Conservation (phyloP, 2,797 vertebrate genomes). For the Limnodromus scolopaceus region DNA sequence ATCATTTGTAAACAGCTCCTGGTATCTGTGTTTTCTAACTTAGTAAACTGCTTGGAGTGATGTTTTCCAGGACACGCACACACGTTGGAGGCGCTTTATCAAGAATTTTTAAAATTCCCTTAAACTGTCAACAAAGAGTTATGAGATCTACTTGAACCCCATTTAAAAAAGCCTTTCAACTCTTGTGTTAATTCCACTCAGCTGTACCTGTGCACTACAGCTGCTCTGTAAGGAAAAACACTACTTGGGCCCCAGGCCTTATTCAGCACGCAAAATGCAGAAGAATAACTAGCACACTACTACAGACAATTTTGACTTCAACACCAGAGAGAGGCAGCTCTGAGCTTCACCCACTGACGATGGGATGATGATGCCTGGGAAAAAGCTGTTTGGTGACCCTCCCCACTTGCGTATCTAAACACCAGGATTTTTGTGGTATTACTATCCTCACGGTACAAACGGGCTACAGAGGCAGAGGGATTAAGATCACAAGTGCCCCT, state of each 20-base stretch:
- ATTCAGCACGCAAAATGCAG: not conserved
- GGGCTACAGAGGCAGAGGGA: not conserved
- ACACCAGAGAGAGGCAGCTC: not conserved
- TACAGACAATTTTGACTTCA: not conserved
- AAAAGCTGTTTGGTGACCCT: not conserved
- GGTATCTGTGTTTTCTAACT: not conserved
- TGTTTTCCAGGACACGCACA: not conserved
- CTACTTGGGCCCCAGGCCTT: not conserved
- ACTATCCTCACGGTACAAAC: slow-evolving; percentile 11
- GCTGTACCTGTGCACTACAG: not conserved
- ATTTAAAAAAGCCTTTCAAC: not conserved
- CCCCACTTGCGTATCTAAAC: not conserved
- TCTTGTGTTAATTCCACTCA: not conserved
- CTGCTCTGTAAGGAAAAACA: not conserved
- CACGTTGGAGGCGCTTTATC: not conserved
- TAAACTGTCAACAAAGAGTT: not conserved
- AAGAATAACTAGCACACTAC: not conserved
- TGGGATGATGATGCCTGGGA: not conserved
- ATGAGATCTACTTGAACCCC: not conserved
- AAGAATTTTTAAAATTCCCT: slow-evolving; percentile 4
- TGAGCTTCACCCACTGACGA: not conserved
- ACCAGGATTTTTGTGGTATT: slow-evolving; percentile 42
- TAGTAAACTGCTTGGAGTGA: not conserved
- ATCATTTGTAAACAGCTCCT: not conserved
- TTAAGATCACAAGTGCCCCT: slow-evolving; percentile 42